Base-by-base conservation (phyloP, 1,140 invertebrate species). In the Aphelenchoides avenae region DNA sequence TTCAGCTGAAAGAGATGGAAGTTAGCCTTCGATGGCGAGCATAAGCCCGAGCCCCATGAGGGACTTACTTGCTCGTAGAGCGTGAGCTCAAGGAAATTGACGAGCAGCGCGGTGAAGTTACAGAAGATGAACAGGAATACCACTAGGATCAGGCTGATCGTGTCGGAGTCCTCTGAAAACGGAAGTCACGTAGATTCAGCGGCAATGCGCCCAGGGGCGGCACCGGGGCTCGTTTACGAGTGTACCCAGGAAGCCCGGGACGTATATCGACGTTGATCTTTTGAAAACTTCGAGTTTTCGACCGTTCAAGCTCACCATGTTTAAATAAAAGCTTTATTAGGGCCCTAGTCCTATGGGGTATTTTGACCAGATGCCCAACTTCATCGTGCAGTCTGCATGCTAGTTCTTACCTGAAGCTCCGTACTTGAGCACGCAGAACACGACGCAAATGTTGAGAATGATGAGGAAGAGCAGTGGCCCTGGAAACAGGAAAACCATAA, bases 41-140 rank as follows among this genome's bases (percentile, higher is more conserved):
- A n/a, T n/a, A n/a, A n/a, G n/a, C n/a, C n/a, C n/a, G n/a, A n/a
- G n/a, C n/a, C n/a, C n/a, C n/a, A n/a, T n/a, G n/a, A n/a, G n/a
- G n/a, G n/a, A n/a, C n/a, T 42, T 39, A 73, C 66, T 62, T 74
- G 71, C 33, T 77, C 72, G 44, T 70, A 62, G 26, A 75, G 50
- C 3, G 71, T 66, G 11, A 75, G 31, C 57, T 75, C 73, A 31
- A 75, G 60, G 50, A 75, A 75, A 49, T 75, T 75, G 44, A 75
- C 68, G 24, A 75, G 36, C n/a, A 75, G 52, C 20, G 73, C 75
- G 4, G 63, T 71, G 47, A 71, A 75, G 42, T 75, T 75, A 54
- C 74, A 75, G 51, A 74, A 77, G 48, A 75, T 75, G 52, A 75
- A 75, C 37, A 75, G 54, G 39, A 62, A 75, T 7, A 75, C 73